A percentile compares a stretch with the other conserved stretches of the same genome.
Evolutionary conservation across 2,888 invertebrate genomes (phyloP).

Genomic region (Lepeophtheirus nordmannii): DNA sequence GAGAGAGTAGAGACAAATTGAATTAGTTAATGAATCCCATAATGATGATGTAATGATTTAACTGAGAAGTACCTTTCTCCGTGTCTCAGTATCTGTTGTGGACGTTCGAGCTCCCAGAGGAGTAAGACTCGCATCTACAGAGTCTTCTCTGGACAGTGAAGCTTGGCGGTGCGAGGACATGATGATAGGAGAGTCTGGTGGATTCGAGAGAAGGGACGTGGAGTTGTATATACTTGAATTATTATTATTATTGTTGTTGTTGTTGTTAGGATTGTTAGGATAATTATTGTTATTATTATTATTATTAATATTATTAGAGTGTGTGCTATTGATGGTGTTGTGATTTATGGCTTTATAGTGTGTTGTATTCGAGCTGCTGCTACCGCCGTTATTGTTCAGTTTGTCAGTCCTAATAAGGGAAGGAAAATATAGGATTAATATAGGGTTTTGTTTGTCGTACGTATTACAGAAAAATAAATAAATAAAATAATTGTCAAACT

Average conservation of each 20-base stretch:
- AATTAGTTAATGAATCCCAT: too few species aligned
- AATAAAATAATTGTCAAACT: too few species aligned
- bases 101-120: conserved; percentile 9
- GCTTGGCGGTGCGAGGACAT: conserved; percentile 1
- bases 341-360: too few species aligned
- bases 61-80: conserved; percentile 21
- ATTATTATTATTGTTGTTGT: neutral
- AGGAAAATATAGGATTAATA: too few species aligned
- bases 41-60: neutral
- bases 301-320: neutral
- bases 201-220: neutral
- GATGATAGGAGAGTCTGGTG: neutral
- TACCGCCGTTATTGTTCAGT: neutral
- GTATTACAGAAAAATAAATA: too few species aligned
- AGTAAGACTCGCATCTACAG: conserved; percentile 20
- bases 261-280: neutral
- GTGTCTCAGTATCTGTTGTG: conserved; percentile 13
- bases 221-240: neutral
- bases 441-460: too few species aligned
- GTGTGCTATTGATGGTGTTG: neutral
- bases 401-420: neutral
- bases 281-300: neutral
- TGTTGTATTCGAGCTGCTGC: neutral
- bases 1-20: too few species aligned
- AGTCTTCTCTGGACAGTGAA: conserved; percentile 13